These are phyloP conservation scores for Phasianus colchicus DNA, from an alignment of 2,113 vertebrate species.

Conservation along the genomic window DNA sequence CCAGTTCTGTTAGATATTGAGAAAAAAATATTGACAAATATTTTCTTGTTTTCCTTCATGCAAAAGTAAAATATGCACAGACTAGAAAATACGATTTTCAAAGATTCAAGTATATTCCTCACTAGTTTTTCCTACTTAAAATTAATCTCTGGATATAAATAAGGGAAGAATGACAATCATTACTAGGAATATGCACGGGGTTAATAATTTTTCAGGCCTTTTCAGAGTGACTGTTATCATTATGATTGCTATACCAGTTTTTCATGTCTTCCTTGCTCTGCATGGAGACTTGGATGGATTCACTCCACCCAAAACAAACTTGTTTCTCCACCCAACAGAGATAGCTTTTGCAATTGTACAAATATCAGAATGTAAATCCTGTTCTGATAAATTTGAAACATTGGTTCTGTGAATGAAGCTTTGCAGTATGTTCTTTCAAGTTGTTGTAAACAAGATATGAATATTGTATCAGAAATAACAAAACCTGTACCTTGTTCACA, in stretches of 20 bases:
- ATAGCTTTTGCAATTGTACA: slow-evolving; percentile 37
- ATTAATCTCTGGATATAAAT: background rate
- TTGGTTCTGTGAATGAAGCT: slow-evolving; percentile 48
- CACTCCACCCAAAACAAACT: slow-evolving; percentile 40
- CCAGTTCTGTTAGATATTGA: background rate
- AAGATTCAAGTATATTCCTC: background rate
- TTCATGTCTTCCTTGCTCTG: slow-evolving; percentile 10
- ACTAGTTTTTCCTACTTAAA: background rate
- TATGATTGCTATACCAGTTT: slow-evolving; percentile 13
- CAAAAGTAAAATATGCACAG: background rate
- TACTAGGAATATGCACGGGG: background rate
- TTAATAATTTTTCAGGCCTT: background rate
- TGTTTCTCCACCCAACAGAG: slow-evolving; percentile 31
- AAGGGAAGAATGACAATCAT: background rate
- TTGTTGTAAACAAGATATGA: slow-evolving; percentile 19
- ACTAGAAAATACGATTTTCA: background rate
- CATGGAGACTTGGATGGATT: slow-evolving; percentile 24
- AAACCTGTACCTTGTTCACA: slow-evolving; percentile 20
- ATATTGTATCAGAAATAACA: slow-evolving; percentile 26
- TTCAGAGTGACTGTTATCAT: slow-evolving; percentile 11
- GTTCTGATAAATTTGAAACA: slow-evolving; percentile 50
- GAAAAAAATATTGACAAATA: background rate
- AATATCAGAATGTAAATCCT: slow-evolving; percentile 31
- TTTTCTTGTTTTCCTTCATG: background rate
- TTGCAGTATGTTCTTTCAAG: slow-evolving; percentile 49